Conservation (phyloP, 2,888 invertebrate genomes). For the Macropis europaea region DNA sequence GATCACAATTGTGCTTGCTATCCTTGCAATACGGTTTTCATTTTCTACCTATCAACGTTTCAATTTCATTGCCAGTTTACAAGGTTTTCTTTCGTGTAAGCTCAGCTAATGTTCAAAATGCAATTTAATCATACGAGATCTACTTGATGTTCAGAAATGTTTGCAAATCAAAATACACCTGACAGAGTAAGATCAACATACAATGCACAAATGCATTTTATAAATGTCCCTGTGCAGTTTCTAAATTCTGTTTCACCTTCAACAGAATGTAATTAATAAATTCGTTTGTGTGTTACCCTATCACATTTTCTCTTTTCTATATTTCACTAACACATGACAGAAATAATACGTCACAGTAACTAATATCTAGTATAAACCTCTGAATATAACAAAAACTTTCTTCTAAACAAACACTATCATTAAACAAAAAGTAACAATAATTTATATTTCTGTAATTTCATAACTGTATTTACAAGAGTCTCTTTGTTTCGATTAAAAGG, state of each 20-base stretch:
- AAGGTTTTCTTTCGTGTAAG: too few relatives aligned
- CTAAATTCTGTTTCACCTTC: conserved; percentile 7
- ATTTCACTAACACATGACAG: not conserved
- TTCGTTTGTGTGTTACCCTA: conserved; percentile 41
- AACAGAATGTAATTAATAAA: conserved; percentile 35
- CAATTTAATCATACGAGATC: conserved; percentile 3
- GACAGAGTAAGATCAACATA: conserved; percentile 9
- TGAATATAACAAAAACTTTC: conserved; percentile 19
- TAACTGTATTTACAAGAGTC: conserved; percentile 11
- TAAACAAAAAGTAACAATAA: conserved; percentile 32
- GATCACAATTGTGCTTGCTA: conserved; percentile 30
- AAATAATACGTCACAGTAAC: not conserved
- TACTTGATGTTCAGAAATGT: not conserved
- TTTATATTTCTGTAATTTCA: not conserved
- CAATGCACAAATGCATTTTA: conserved; percentile 2
- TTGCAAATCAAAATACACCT: not conserved
- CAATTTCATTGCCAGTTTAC: too few relatives aligned
- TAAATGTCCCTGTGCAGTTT: conserved; percentile 2
- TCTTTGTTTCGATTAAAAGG: conserved; percentile 1
- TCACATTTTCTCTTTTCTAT: conserved; percentile 1
- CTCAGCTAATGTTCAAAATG: conserved; percentile 1
- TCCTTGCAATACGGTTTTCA: conserved; percentile 3
- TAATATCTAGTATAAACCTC: conserved; percentile 23
- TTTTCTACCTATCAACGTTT: conserved; percentile 19
- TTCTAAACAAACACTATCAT: conserved; percentile 17